phyloP scores from a whole-genome alignment of 37 sponge, comb jelly and placozoan species.

The Crambe crambe region DNA sequence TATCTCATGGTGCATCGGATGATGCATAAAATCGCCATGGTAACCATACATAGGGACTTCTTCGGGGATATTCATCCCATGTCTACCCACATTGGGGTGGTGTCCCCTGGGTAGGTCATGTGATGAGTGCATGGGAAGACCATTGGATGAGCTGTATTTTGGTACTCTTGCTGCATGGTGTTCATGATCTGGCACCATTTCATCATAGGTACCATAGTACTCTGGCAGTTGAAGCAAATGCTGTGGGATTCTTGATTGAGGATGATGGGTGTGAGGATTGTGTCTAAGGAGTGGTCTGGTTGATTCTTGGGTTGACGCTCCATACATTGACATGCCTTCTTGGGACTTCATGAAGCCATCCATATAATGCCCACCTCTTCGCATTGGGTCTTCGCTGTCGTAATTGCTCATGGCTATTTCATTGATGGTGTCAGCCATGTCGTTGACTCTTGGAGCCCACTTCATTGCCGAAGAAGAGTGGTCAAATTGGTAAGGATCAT shows the following conservation, averaged over 20 bases:
- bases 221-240: neutral
- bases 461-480: neutral
- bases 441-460: constrained; percentile 23
- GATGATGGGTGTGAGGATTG: neutral
- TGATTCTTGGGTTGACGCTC: constrained; percentile 42
- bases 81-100: neutral
- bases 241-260: neutral
- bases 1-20: neutral
- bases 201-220: neutral
- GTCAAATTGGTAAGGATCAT: neutral
- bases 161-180: neutral
- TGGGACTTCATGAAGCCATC: constrained; percentile 27
- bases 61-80: neutral
- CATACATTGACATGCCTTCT: constrained; percentile 19
- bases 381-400: neutral
- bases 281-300: constrained; percentile 15
- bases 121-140: neutral
- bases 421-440: constrained; percentile 30
- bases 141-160: constrained; percentile 11
- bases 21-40: neutral
- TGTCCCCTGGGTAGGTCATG: neutral
- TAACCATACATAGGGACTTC: neutral
- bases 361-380: neutral
- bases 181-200: neutral
- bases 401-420: neutral